Conservation (phyloP, 1,140 invertebrate genomes). For the Diabrotica undecimpunctata region DNA sequence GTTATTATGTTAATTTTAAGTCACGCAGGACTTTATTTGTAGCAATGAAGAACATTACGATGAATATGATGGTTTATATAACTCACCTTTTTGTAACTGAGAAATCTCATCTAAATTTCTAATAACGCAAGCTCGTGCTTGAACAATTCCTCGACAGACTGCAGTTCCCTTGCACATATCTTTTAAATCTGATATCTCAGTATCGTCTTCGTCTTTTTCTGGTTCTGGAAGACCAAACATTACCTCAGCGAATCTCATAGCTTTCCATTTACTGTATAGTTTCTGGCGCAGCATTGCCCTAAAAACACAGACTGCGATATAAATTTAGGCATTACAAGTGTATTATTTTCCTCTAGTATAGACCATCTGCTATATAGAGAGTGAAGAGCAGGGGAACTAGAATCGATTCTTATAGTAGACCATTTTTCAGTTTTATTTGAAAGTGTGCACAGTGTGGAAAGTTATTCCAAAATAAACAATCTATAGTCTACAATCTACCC, state of each 20-base stretch:
- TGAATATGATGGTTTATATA: not conserved
- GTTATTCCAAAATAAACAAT: no score
- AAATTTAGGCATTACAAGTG: no score
- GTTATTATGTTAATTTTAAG: no score
- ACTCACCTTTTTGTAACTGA: conserved; percentile 36
- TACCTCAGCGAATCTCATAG: conserved; percentile 63
- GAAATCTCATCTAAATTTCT: conserved; percentile 48
- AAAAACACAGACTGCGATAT: conserved; percentile 7
- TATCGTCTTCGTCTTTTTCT: conserved; percentile 22
- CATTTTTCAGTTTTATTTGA: no score
- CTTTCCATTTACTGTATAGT: conserved; percentile 55
- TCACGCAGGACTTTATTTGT: no score
- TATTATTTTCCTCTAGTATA: no score
- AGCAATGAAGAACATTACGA: not conserved
- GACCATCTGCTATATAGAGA: no score
- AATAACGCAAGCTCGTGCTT: conserved; percentile 68
- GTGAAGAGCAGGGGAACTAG: no score
- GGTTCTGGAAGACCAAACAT: conserved; percentile 58
- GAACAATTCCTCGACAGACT: conserved; percentile 64
- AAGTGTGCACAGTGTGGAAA: no score
- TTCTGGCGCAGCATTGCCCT: conserved; percentile 64
- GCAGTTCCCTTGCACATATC: conserved; percentile 60
- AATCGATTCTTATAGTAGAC: no score
- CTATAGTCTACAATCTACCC: not conserved
- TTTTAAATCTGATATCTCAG: no score